Base-by-base conservation (phyloP, 2,888 invertebrate species). In the Drosophila longiperda region DNA sequence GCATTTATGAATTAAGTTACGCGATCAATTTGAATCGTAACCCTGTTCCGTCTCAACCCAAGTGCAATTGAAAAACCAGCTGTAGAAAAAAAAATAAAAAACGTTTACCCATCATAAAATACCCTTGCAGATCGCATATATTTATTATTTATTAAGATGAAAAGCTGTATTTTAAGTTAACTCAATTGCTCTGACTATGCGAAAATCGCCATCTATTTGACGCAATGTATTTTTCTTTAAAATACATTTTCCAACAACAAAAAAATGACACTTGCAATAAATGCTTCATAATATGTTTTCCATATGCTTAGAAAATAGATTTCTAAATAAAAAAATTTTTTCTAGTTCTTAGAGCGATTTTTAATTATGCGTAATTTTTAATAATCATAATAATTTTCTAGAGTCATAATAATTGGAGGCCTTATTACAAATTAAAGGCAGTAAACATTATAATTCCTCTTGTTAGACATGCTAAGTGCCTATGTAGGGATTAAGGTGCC, bases 1-100 rank as follows among this genome's bases (percentile, higher is more conserved):
- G 73, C 73, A 75, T 73, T 88, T 89, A 71, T 78, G 80, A 90
- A 82, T 88, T 80, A 83, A 88, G 81, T 91, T 83, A 86, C 83
- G 91, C 90, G 91, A 87, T 88, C 90, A 86, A 67, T 68, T 68
- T 75, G 71, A 85, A 77, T 87, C 74, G 62, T 45, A 73, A 50
- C 66, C 34, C 34, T 45, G 45, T 20, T 45, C 29, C 42, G 49
- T 34, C 11, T n/a, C 17, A 15, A n/a, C n/a, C 55, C n/a, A 29
- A 29, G 20, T n/a, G 48, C 60, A 66, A 45, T 26, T 45, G 53
- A 26, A 45, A 86, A 82, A 82, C 90, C 86, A 85, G 87, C 84
- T 72, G 23, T 34, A 26, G 23, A 32, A 33, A 52, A 34, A 48
- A 50, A 52, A 66, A 66, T 54, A 29, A 61, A 55, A 36, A 12